These are phyloP conservation scores for Exephanes ischioxanthus DNA, from an alignment of 2,888 invertebrate genomes.

Conservation along the genomic window DNA sequence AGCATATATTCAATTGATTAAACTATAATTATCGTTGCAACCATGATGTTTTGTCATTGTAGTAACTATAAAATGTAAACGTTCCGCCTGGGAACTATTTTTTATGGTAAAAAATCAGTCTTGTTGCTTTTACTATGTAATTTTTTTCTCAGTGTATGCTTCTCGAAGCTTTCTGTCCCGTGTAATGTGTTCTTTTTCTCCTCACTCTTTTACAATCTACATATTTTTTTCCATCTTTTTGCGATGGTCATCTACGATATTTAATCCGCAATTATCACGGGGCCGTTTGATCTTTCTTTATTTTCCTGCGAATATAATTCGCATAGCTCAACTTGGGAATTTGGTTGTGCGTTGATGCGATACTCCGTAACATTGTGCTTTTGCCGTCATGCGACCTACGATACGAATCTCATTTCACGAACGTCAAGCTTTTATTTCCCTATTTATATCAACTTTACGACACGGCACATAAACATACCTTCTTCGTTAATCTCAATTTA, in stretches of 20 bases:
- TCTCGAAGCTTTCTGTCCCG: not conserved
- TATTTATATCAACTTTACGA: not conserved
- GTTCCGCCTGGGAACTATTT: too few relatives aligned
- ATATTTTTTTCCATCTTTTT: conserved; percentile 8
- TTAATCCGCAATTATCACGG: not conserved
- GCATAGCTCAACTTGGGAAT: conserved; percentile 50
- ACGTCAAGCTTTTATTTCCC: conserved; percentile 48
- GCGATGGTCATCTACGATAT: conserved; percentile 33
- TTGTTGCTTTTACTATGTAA: too few relatives aligned
- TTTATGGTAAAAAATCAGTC: too few relatives aligned
- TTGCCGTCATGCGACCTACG: conserved; percentile 41
- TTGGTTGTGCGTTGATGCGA: not conserved
- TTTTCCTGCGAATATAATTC: conserved; percentile 29
- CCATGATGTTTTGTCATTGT: too few relatives aligned
- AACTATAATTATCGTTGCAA: too few relatives aligned
- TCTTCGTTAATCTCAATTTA: conserved; percentile 6
- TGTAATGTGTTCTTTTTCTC: conserved; percentile 4
- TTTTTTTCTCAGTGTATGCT: too few relatives aligned
- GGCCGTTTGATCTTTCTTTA: not conserved
- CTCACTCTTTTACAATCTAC: not conserved
- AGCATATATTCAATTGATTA: too few relatives aligned
- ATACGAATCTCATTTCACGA: conserved; percentile 53
- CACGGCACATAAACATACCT: not conserved
- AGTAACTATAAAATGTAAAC: too few relatives aligned
- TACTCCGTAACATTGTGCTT: conserved; percentile 19